Evolutionary conservation across 2,113 vertebrate genomes (phyloP).

Genomic region (Notechis scutatus): DNA sequence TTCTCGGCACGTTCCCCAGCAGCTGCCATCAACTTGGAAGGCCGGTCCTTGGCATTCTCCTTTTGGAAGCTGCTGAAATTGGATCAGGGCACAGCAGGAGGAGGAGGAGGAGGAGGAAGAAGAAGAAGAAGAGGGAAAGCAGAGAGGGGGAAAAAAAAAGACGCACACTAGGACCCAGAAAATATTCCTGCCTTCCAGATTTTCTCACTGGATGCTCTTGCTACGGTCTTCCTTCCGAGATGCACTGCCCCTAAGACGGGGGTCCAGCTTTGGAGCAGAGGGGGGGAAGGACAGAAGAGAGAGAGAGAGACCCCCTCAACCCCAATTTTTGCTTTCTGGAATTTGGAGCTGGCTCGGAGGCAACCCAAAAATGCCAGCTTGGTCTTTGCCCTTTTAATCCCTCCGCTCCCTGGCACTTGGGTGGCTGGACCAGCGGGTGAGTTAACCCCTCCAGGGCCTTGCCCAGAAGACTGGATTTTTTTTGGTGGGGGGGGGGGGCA

Average conservation of each 20-base stretch:
- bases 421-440: not conserved
- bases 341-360: not conserved
- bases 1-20: rapidly evolving
- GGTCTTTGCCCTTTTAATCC: not conserved
- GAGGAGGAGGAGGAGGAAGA: not conserved
- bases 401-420: not conserved
- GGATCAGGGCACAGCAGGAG: not conserved
- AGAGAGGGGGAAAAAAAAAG: not conserved
- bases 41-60: not conserved
- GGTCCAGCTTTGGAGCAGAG: not conserved
- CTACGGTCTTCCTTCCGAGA: not conserved
- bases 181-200: not conserved
- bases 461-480: not conserved
- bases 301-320: not conserved
- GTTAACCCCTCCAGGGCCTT: not conserved
- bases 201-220: not conserved
- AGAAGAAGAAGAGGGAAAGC: not conserved
- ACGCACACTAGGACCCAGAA: not conserved
- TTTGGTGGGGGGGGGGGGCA: rapidly evolving
- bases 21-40: not conserved
- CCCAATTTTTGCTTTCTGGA: not conserved
- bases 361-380: not conserved
- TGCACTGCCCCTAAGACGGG: not conserved
- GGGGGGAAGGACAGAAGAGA: not conserved
- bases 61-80: not conserved